Percentiles rank a stretch among this genome's conserved stretches.
Conservation (phyloP, 2,888 invertebrate species). For the Acronicta leporina region DNA sequence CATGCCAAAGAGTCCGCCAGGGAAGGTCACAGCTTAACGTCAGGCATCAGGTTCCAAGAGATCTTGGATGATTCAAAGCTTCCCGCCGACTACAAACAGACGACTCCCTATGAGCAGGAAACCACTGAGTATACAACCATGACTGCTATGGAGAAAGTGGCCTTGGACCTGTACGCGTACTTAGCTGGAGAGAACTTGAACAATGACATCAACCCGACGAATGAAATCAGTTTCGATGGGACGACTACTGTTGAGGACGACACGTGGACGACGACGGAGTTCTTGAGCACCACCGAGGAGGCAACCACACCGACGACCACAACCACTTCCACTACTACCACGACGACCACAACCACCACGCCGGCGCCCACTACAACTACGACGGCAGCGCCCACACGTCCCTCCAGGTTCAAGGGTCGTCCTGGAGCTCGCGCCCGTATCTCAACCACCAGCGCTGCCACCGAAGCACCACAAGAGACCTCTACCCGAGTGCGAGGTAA, state of each 20-base stretch:
- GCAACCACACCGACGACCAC: conserved; percentile 88
- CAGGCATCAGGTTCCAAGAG: conserved; percentile 79
- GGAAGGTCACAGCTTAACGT: conserved; percentile 81
- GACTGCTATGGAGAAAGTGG: conserved; percentile 94
- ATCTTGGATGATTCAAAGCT: conserved; percentile 81
- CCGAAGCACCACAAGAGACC: conserved; percentile 82
- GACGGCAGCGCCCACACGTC: conserved; percentile 78
- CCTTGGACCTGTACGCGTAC: conserved; percentile 94
- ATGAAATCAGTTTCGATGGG: conserved; percentile 73
- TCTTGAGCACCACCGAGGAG: conserved; percentile 82
- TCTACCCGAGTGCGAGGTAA: conserved; percentile 87
- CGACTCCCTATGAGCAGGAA: conserved; percentile 80
- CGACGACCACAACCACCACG: conserved; percentile 87
- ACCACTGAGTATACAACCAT: conserved; percentile 91
- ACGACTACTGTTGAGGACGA: conserved; percentile 79
- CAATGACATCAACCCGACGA: conserved; percentile 85
- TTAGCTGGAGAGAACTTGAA: conserved; percentile 91
- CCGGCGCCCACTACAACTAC: conserved; percentile 86
- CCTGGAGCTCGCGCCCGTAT: conserved; percentile 81
- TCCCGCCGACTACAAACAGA: conserved; percentile 79
- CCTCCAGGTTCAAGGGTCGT: conserved; percentile 82
- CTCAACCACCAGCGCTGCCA: conserved; percentile 75
- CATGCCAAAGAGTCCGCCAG: conserved; percentile 74
- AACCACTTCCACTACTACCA: conserved; percentile 89
- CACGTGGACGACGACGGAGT: conserved; percentile 83